Evolutionary conservation across 2,888 invertebrate species (phyloP).

Genomic region (Plebejus melissa): DNA sequence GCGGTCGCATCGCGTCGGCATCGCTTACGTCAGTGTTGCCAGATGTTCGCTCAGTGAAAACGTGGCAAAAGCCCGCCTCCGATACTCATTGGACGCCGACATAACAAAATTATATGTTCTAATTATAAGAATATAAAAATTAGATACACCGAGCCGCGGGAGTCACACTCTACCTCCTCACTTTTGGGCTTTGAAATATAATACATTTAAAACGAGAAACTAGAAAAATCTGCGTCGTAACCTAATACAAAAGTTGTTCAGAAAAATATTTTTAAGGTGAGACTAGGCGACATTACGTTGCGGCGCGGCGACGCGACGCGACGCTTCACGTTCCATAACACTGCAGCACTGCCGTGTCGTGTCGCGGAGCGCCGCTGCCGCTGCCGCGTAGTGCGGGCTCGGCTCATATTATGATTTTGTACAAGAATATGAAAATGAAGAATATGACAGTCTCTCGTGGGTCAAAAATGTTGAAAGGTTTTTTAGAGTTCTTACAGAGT

Average conservation of each 20-base stretch:
- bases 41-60: conserved; percentile 42
- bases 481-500: not conserved
- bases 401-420: too few relatives aligned
- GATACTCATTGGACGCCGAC: conserved; percentile 33
- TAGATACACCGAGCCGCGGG: conserved; percentile 34
- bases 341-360: not conserved
- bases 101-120: conserved; percentile 28
- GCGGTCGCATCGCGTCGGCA: conserved; percentile 40
- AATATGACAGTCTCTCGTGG: too few relatives aligned
- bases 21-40: conserved; percentile 42
- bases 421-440: too few relatives aligned
- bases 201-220: not conserved
- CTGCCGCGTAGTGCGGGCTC: too few relatives aligned
- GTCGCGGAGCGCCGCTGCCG: not conserved
- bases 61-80: conserved; percentile 40
- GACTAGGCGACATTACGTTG: not conserved
- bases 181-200: conserved; percentile 11
- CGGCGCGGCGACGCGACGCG: not conserved
- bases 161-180: conserved; percentile 30
- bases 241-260: too few relatives aligned
- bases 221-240: not conserved
- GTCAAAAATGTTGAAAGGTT: too few relatives aligned
- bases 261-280: too few relatives aligned
- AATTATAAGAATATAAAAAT: conserved; percentile 27
- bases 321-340: not conserved